Conservation (phyloP, 2,113 vertebrate species). For the Lagopus leucura region DNA sequence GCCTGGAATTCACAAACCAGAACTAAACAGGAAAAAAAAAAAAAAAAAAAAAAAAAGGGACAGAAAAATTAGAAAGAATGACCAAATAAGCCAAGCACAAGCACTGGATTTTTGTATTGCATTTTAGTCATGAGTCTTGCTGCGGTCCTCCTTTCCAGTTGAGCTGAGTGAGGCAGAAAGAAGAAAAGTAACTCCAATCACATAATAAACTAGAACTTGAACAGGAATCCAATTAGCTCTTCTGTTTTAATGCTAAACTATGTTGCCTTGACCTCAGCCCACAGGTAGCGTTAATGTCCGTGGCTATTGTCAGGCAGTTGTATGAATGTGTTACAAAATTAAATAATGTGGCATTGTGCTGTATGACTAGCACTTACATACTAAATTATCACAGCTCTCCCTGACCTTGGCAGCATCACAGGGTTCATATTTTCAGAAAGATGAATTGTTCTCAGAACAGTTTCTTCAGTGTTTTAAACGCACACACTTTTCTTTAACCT, state of each 20-base stretch:
- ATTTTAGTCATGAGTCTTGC: not conserved
- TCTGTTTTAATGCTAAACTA: slow-evolving; percentile 55
- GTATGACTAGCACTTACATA: slow-evolving; percentile 52
- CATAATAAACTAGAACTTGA: slow-evolving; percentile 56
- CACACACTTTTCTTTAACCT: slow-evolving; percentile 59
- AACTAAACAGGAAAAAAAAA: not conserved
- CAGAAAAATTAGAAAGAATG: not conserved
- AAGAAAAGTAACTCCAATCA: not conserved
- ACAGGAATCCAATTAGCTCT: slow-evolving; percentile 62
- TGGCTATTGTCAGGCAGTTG: slow-evolving; percentile 62
- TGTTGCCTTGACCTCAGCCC: slow-evolving; percentile 62
- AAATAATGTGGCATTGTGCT: slow-evolving; percentile 71
- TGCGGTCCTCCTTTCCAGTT: not conserved
- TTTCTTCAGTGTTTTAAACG: slow-evolving; percentile 65
- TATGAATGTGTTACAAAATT: slow-evolving; percentile 69
- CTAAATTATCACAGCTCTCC: slow-evolving; percentile 74
- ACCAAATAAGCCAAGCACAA: not conserved
- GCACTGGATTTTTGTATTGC: not conserved
- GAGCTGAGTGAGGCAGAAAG: not conserved
- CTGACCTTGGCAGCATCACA: slow-evolving; percentile 74
- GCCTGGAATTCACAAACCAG: not conserved
- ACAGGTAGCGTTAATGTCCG: slow-evolving; percentile 48
- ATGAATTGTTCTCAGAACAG: slow-evolving; percentile 71
- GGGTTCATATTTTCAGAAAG: slow-evolving; percentile 70
- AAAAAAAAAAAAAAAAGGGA: not conserved